A percentile compares a stretch with the other conserved stretches of the same genome.
Evolutionary conservation across 2,113 vertebrate species (phyloP).

Genomic region (Mellivora capensis): DNA sequence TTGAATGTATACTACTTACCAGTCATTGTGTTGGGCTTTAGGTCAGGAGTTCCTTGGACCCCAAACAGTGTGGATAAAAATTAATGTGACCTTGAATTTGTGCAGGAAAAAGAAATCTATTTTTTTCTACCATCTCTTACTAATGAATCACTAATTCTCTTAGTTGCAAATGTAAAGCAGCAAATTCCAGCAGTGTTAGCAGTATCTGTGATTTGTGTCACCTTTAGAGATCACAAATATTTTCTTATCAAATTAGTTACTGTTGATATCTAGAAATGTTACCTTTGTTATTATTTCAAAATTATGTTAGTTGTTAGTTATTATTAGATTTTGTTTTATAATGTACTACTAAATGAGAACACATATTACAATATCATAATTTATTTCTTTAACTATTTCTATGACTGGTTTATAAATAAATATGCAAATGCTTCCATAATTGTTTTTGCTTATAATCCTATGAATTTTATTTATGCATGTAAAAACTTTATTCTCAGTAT

Average conservation of each 20-base stretch:
- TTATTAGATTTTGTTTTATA: neutral
- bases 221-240: neutral
- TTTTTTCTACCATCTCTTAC: neutral
- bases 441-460: neutral
- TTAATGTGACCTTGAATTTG: neutral
- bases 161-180: neutral
- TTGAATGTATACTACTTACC: neutral
- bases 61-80: neutral
- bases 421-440: neutral
- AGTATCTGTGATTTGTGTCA: neutral
- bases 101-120: neutral
- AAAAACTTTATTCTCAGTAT: neutral
- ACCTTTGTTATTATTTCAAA: neutral
- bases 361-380: neutral
- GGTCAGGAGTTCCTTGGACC: neutral
- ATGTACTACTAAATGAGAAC: neutral
- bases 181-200: neutral
- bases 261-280: neutral
- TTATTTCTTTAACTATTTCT: neutral
- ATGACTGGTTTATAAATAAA: neutral
- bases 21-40: neutral
- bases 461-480: neutral
- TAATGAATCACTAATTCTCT: neutral
- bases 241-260: neutral
- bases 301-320: neutral